Percentiles rank a stretch among this genome's conserved stretches.
phyloP scores from a whole-genome alignment of 1,140 invertebrate species.

The Ectropis grisescens region DNA sequence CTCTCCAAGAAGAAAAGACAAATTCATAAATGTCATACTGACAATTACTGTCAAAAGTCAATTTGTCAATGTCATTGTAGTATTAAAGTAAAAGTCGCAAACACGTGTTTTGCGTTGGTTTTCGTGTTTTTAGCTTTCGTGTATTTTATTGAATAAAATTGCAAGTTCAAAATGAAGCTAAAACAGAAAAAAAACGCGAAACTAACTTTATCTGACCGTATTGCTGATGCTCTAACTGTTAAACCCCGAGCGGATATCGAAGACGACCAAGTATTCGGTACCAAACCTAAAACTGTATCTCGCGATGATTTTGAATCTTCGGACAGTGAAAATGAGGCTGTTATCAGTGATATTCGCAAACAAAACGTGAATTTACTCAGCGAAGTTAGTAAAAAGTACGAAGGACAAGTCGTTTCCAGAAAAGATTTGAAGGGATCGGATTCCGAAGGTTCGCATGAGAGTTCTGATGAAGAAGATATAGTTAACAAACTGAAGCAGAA shows the following conservation, averaged over 20 bases:
- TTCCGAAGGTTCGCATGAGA: slow-evolving; percentile 11
- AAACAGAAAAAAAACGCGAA: slow-evolving; percentile 42
- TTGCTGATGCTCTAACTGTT: slow-evolving; percentile 70
- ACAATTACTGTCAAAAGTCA: neutral
- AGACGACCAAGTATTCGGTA: slow-evolving; percentile 67
- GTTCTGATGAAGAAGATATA: slow-evolving; percentile 11
- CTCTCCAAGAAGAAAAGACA: too few relatives aligned
- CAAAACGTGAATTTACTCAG: slow-evolving; percentile 76
- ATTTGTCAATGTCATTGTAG: slow-evolving; percentile 11
- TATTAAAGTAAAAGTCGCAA: too few relatives aligned
- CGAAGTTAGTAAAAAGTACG: slow-evolving; percentile 80
- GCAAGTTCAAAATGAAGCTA: slow-evolving; percentile 30
- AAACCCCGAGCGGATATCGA: slow-evolving; percentile 69
- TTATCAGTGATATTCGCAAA: slow-evolving; percentile 74
- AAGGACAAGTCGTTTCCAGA: slow-evolving; percentile 75
- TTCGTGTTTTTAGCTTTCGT: too few relatives aligned
- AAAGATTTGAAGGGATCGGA: slow-evolving; percentile 37
- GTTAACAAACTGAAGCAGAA: neutral
- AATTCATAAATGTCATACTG: too few relatives aligned
- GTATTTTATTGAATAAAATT: too few relatives aligned
- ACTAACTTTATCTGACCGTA: slow-evolving; percentile 70
- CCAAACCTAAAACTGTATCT: slow-evolving; percentile 64
- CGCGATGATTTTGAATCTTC: slow-evolving; percentile 62
- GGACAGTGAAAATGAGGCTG: slow-evolving; percentile 71
- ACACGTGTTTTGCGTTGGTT: slow-evolving; percentile 11